Evolutionary conservation across 1,140 invertebrate species (phyloP), one percentile per base, ranked within the genome.

Genomic region (Listronotus oregonensis): DNA sequence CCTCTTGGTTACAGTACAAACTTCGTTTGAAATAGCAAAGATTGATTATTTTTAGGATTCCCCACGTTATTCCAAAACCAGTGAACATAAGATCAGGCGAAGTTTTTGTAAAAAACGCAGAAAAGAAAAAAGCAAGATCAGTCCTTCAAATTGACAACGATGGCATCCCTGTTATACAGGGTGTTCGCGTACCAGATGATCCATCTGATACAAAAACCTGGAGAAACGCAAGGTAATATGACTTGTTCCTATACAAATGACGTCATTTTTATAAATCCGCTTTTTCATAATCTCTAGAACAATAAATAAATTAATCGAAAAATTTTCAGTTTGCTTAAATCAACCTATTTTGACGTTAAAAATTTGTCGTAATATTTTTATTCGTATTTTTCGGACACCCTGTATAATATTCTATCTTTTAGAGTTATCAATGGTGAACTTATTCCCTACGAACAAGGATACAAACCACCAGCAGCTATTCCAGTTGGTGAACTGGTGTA

Each of bases 341-440:
- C n/a, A n/a, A n/a, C n/a, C n/a, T n/a, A n/a, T n/a, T n/a, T n/a
- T n/a, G n/a, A n/a, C n/a, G n/a, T n/a, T n/a, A n/a, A n/a, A n/a
- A n/a, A n/a, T n/a, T n/a, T n/a, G n/a, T n/a, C n/a, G n/a, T n/a
- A n/a, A n/a, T n/a, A n/a, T n/a, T n/a, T n/a, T n/a, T n/a, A n/a
- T n/a, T n/a, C n/a, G n/a, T n/a, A n/a, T n/a, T n/a, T n/a, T n/a
- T n/a, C n/a, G n/a, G n/a, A n/a, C n/a, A n/a, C n/a, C 21, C 2
- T 27, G 21, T 27, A 27, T 3, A 27, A 27, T 27, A 27, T 27
- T 5, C 5, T 27, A 37, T 44, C 6, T 12, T 51, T 57, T 37
- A 66, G 92, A 61, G 91, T 95, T 1, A 90, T 94, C 21, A 93
- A 94, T 71, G 89, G 90, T 44, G 85, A 90, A 76, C 73, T 94